Evolutionary conservation across 35 echinoderm and acorn worm species (phyloP), one percentile per base, ranked within the genome.

Genomic region (Chiridota heheva): DNA sequence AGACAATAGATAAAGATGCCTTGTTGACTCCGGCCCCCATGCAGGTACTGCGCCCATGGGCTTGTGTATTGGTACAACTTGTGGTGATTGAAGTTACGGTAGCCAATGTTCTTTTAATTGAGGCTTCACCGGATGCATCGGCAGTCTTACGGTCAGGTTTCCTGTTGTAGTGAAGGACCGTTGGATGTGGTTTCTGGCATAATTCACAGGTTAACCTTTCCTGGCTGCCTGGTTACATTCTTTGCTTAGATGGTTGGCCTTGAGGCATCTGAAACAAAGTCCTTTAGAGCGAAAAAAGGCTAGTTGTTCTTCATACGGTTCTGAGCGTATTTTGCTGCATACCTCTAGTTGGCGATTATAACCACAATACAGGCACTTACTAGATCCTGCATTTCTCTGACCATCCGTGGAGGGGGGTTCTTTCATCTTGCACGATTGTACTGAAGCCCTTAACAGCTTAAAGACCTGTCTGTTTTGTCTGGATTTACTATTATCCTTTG

Each of bases 181-280:
- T 84, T 1, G 48, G 81, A 38, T 70, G 67, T 72, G 15, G n/a
- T 29, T 71, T 70, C 65, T 40, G 64, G 44, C 81, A 84, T 30
- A 42, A 34, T 27, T 72, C 27, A 40, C 64, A 84, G 42, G 41
- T 30, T 17, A 57, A 38, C 25, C 24, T 70, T 5, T 58, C 49
- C 37, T 70, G 20, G 12, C 56, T 5, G 36, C 49, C 37, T 70
- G 20, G 12, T 56, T 84, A 28, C 81, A 84, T 10, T 70, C 67
- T 57, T 59, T 70, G 31, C 63, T 72, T 13, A 70, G 1, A 31
- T 84, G 81, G 27, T 69, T 69, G 18, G 7, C 32, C 24, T 33
- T 53, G 0, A 84, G 67, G 31, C 81, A 84, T 47, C 44, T 41
- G 48, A 71, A 84, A 35, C 67, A 72, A 16, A 84, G 32, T 1